These are phyloP conservation scores for Neuroscelio doddi DNA, from an alignment of 2,888 invertebrate species.

Conservation along the genomic window DNA sequence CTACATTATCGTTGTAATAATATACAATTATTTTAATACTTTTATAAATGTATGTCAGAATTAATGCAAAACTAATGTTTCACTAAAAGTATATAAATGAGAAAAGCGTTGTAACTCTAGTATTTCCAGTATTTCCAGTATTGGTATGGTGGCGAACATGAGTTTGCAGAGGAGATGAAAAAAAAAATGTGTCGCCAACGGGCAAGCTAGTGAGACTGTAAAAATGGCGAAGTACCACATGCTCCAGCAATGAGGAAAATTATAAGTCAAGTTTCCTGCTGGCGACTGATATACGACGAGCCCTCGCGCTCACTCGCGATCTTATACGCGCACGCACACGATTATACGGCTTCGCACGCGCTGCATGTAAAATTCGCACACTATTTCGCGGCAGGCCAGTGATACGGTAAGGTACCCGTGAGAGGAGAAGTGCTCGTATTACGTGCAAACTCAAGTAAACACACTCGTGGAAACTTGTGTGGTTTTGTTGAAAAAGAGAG, in stretches of 20 bases:
- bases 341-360: not conserved
- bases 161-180: too few relatives aligned
- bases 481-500: not conserved
- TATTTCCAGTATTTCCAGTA: too few relatives aligned
- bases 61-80: too few relatives aligned
- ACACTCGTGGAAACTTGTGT: slow-evolving; percentile 1
- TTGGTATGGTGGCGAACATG: too few relatives aligned
- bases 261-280: slow-evolving; percentile 51
- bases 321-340: not conserved
- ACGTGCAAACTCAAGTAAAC: not conserved
- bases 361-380: slow-evolving; percentile 1
- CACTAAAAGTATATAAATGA: too few relatives aligned
- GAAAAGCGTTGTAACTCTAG: too few relatives aligned
- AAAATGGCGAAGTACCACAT: slow-evolving; percentile 15
- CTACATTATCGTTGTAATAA: too few relatives aligned
- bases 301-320: slow-evolving; percentile 14
- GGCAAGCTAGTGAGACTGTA: slow-evolving; percentile 6
- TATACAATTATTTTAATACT: too few relatives aligned
- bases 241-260: slow-evolving; percentile 39
- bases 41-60: too few relatives aligned
- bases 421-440: slow-evolving; percentile 1
- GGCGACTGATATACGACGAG: slow-evolving; percentile 43
- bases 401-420: not conserved
- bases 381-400: not conserved
- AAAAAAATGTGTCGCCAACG: not conserved